A percentile compares a stretch with the other conserved stretches of the same genome.
Conservation (phyloP, 2,888 invertebrate genomes). For the Noctua fimbriata region DNA sequence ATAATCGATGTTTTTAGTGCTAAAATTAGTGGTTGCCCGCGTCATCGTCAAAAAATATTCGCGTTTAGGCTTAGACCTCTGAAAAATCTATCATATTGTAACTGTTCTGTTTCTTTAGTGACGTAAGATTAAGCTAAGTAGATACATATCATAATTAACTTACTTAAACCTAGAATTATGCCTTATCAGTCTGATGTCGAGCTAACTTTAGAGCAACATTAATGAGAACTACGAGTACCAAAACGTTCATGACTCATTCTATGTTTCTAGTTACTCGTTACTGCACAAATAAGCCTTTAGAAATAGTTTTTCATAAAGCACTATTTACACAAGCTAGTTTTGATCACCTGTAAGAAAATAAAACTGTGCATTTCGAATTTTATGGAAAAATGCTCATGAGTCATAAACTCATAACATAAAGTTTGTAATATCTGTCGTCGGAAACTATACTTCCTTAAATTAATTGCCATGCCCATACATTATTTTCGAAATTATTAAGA, state of each 20-base stretch:
- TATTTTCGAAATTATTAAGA: slow-evolving; percentile 32
- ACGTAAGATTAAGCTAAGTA: neutral
- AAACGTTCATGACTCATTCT: neutral
- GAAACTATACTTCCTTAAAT: slow-evolving; percentile 37
- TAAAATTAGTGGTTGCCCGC: neutral
- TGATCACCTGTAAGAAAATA: slow-evolving; percentile 1
- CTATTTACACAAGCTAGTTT: neutral
- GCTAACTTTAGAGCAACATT: neutral
- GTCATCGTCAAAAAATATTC: neutral
- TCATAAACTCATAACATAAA: neutral
- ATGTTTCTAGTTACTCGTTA: neutral
- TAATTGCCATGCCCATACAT: slow-evolving; percentile 14
- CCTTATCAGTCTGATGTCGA: neutral
- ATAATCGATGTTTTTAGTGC: slow-evolving; percentile 43
- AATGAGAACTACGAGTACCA: neutral
- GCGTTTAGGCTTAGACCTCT: neutral
- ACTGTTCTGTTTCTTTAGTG: neutral
- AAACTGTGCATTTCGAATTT: neutral
- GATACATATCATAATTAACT: neutral
- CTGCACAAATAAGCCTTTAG: neutral
- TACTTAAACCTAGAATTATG: neutral
- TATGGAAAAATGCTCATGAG: neutral
- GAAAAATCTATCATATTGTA: neutral
- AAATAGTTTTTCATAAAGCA: neutral
- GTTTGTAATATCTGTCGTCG: neutral